These are phyloP conservation scores for Apogon hyalosoma DNA, from an alignment of 2,797 vertebrate species.

Conservation along the genomic window DNA sequence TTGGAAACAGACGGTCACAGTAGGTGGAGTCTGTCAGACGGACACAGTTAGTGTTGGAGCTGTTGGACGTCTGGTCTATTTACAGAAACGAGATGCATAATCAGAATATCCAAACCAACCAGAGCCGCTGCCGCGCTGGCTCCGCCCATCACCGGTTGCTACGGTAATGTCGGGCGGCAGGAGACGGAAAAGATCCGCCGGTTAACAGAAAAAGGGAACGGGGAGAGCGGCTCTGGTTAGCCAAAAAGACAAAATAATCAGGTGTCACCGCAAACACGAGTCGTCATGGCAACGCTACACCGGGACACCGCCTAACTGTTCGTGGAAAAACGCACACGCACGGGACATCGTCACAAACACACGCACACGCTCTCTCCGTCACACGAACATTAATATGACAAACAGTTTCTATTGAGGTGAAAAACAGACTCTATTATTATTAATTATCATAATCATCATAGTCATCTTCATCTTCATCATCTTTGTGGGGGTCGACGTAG, in stretches of 20 bases:
- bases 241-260: constrained; percentile 44
- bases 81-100: constrained; percentile 72
- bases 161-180: constrained; percentile 11
- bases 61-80: constrained; percentile 64
- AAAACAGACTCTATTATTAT: constrained; percentile 76
- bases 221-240: constrained; percentile 32
- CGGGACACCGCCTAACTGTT: constrained; percentile 64
- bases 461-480: constrained; percentile 49
- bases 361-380: constrained; percentile 20
- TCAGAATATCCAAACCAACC: constrained; percentile 66
- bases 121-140: constrained; percentile 34
- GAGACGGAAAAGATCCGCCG: too few species aligned
- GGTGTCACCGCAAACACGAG: constrained; percentile 86
- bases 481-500: constrained; percentile 38
- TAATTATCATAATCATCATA: constrained; percentile 54
- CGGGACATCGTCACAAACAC: constrained; percentile 32
- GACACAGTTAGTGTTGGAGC: constrained; percentile 19
- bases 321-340: constrained; percentile 45
- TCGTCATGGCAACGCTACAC: constrained; percentile 74
- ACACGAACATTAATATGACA: constrained; percentile 67
- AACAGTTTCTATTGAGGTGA: constrained; percentile 71
- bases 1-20: constrained; percentile 40
- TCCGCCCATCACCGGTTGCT: constrained; percentile 13
- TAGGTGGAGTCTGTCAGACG: constrained; percentile 20
- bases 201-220: too few species aligned